phyloP scores from a whole-genome alignment of 2,113 vertebrate genomes.

The Urocolius indicus region DNA sequence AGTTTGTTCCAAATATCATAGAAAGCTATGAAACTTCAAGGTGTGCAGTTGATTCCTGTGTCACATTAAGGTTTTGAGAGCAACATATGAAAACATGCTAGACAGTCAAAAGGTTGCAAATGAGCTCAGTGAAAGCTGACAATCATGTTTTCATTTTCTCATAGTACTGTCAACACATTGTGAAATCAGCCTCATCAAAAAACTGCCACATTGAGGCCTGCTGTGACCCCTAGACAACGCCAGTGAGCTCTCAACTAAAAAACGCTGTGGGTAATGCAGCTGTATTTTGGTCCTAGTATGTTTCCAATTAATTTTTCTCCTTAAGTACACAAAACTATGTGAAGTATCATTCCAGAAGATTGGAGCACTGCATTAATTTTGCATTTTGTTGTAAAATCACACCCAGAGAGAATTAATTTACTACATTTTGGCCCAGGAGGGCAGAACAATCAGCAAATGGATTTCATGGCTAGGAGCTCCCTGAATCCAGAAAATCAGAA shows the following conservation, averaged over 20 bases:
- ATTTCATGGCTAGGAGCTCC: not conserved
- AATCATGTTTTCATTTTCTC: not conserved
- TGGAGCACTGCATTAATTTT: not conserved
- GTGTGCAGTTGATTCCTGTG: not conserved
- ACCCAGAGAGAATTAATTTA: not conserved
- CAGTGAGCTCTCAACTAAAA: not conserved
- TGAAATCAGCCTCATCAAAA: not conserved
- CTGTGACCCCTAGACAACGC: not conserved
- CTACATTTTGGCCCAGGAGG: not conserved
- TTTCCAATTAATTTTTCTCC: not conserved
- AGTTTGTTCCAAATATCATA: not conserved
- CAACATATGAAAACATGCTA: not conserved
- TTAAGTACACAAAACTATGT: not conserved
- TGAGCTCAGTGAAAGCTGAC: not conserved
- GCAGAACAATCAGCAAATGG: slow-evolving; percentile 10
- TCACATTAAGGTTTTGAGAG: not conserved
- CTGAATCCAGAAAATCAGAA: not conserved
- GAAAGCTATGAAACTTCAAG: not conserved
- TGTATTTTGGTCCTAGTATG: not conserved
- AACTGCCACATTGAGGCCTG: not conserved
- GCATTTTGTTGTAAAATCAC: not conserved
- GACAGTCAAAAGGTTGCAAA: not conserved
- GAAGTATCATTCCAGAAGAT: not conserved
- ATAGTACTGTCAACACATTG: not conserved
- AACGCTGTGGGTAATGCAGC: not conserved